phyloP scores from a whole-genome alignment of 2,797 vertebrate genomes.

The Ataeniobius toweri region DNA sequence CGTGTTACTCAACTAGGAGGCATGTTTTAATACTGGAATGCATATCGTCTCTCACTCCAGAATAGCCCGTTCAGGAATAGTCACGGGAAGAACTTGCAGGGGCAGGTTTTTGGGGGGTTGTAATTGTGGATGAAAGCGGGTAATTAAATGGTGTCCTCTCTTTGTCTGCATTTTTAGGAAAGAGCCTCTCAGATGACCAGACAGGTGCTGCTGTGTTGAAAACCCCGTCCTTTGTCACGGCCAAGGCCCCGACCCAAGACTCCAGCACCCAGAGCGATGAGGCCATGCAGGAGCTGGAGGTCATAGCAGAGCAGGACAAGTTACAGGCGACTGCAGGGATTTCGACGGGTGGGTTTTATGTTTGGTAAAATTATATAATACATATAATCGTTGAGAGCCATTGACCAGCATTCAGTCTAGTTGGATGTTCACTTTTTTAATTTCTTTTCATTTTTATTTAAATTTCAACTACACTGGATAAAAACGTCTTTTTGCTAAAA shows the following conservation, averaged over 20 bases:
- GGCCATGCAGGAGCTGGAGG: slow-evolving; percentile 32
- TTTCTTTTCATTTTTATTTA: slow-evolving; percentile 7
- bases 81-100: slow-evolving; percentile 51
- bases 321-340: slow-evolving; percentile 35
- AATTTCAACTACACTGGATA: not conserved
- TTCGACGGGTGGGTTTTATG: slow-evolving; percentile 66
- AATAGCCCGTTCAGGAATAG: slow-evolving; percentile 79
- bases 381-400: slow-evolving; percentile 13
- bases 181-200: slow-evolving; percentile 82
- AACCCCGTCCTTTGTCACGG: slow-evolving; percentile 35
- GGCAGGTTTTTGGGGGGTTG: slow-evolving; percentile 56
- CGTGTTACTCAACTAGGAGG: slow-evolving; percentile 69
- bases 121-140: slow-evolving; percentile 41
- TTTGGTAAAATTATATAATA: not conserved
- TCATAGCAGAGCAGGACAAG: slow-evolving; percentile 24
- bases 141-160: slow-evolving; percentile 65
- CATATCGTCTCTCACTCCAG: slow-evolving; percentile 70
- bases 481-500: too few species aligned
- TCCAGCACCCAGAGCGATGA: slow-evolving; percentile 87
- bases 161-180: slow-evolving; percentile 75
- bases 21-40: slow-evolving; percentile 73
- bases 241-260: slow-evolving; percentile 82
- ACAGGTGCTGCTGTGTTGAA: slow-evolving; percentile 60
- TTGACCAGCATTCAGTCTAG: not conserved
- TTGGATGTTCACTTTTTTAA: slow-evolving; percentile 22